Base-by-base conservation (phyloP, 1,140 invertebrate species). In the Lordiphosa stackelbergi region DNA sequence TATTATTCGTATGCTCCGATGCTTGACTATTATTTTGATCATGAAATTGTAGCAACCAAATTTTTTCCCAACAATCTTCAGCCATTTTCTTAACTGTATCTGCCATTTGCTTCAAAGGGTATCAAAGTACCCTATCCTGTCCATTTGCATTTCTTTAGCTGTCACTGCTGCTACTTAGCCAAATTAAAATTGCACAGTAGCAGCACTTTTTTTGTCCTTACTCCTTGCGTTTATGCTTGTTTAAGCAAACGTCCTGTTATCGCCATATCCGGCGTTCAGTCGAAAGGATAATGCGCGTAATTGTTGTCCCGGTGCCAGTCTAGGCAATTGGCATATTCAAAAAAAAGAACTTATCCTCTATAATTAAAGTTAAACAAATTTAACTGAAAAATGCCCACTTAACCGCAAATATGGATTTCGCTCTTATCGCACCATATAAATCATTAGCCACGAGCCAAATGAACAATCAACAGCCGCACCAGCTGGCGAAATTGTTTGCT, bases 191-290 rank as follows among this genome's bases (percentile, higher is more conserved):
- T 69, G 70, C 66, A 73, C 37, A 66, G 42, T 45, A 43, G 6
- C 42, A 51, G 48, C 35, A 41, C 41, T 58, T 55, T 49, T 57
- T 56, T 57, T 56, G 46, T 57, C 54, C 66, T 74, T 59, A 62
- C 66, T 48, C 54, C 57, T 74, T 55, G 45, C 75, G 70, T 81
- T 81, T 81, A 81, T 79, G 75, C 75, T 79, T 79, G 70, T 79
- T 79, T 81, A 79, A 79, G 74, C 74, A 81, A 81, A 79, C 58
- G 71, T 71, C 71, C 71, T 79, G 75, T 81, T 79, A 81, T 79
- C 74, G 58, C 56, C 4, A 24, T 24, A 24, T 24, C 61, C 45
- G 60, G 46, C 58, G 53, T 78, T 45, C 53, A 73, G 68, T 66
- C 60, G 55, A 73, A 78, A 73, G 74, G 73, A 78, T 78, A 78